Evolutionary conservation across 2,797 vertebrate species (phyloP).

Genomic region (Sciaenops ocellatus): DNA sequence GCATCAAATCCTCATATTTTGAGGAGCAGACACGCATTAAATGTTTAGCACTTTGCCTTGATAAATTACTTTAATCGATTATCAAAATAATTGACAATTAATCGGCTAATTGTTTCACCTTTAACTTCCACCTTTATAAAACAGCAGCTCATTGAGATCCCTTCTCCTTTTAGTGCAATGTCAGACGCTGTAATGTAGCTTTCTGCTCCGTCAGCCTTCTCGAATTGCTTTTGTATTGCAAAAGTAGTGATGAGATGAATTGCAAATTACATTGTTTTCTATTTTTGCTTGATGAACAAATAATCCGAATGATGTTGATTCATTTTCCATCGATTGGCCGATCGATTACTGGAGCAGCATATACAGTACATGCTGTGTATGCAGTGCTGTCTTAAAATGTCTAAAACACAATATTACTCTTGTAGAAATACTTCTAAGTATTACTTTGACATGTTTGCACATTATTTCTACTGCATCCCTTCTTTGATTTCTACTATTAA

Average conservation of each 20-base stretch:
- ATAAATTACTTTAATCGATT: background rate
- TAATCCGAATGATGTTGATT: background rate
- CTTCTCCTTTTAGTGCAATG: no score
- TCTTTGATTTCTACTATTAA: slow-evolving; percentile 14
- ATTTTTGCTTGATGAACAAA: background rate
- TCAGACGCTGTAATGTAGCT: background rate
- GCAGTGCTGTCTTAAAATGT: background rate
- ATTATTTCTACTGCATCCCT: slow-evolving; percentile 17
- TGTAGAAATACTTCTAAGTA: background rate
- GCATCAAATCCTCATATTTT: background rate
- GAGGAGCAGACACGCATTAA: background rate
- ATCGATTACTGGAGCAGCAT: background rate
- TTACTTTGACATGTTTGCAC: slow-evolving; percentile 13
- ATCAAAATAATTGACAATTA: fast-evolving
- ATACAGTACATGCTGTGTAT: background rate
- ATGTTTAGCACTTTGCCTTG: background rate
- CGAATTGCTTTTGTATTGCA: background rate
- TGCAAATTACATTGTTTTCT: background rate
- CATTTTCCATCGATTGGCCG: background rate
- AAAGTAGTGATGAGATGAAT: background rate
- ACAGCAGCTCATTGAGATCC: background rate
- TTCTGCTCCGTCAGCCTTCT: background rate
- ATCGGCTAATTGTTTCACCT: background rate
- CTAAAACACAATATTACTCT: background rate
- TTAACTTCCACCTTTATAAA: background rate